Evolutionary conservation across 2,113 vertebrate genomes (phyloP).

Genomic region (Sclerurus mexicanus): DNA sequence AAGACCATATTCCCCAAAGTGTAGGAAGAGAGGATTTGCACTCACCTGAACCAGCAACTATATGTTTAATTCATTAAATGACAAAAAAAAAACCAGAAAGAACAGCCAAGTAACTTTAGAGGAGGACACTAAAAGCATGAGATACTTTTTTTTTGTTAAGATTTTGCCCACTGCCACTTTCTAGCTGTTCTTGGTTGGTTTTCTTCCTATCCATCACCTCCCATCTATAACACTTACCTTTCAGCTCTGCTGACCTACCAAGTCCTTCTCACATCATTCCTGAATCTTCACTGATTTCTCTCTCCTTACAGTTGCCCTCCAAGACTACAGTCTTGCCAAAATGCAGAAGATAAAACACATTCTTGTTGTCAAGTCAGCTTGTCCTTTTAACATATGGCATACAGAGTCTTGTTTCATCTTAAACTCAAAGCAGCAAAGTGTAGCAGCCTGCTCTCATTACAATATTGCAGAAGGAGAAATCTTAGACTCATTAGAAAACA

Average conservation of each 20-base stretch:
- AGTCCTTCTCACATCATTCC: neutral
- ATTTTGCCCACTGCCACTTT: neutral
- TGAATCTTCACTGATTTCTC: neutral
- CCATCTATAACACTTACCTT: neutral
- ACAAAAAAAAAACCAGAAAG: neutral
- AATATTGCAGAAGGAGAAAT: neutral
- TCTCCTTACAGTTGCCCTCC: neutral
- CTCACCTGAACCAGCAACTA: neutral
- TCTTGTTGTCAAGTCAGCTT: neutral
- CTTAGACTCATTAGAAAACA: neutral
- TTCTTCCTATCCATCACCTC: neutral
- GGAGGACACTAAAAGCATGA: neutral
- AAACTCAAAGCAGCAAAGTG: conserved; percentile 15
- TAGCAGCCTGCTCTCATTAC: conserved; percentile 11
- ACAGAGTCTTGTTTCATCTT: conserved; percentile 31
- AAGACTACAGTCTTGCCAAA: conserved; percentile 12
- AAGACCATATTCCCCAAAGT: neutral
- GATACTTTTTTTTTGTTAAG: neutral
- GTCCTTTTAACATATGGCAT: conserved; percentile 42
- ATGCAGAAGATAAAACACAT: conserved; percentile 17
- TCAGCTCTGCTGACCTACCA: neutral
- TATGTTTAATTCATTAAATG: neutral
- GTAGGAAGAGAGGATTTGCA: neutral
- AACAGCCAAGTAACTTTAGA: neutral
- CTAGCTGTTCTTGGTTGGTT: neutral